Conservation (phyloP, 1,140 invertebrate genomes). For the Stenopsyche tienmushanensis region DNA sequence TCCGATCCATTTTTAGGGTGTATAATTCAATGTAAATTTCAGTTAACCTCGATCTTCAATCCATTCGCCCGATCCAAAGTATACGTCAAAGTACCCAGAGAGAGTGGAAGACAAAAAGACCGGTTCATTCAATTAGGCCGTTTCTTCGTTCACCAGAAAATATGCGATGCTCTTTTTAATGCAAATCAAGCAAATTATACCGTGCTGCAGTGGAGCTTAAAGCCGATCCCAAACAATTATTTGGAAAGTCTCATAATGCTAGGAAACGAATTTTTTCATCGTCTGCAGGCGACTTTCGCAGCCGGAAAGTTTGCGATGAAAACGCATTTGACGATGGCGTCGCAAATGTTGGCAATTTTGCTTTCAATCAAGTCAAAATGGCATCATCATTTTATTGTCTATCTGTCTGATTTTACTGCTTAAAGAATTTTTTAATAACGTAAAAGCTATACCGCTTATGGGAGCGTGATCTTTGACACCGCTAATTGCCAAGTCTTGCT, state of each 20-base stretch:
- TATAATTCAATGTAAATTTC: conserved; percentile 7
- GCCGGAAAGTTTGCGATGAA: too few species aligned
- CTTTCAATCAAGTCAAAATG: too few species aligned
- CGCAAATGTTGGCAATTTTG: too few species aligned
- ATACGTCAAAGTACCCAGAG: background rate
- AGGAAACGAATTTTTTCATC: too few species aligned
- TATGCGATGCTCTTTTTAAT: conserved; percentile 7
- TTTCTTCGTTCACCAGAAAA: background rate
- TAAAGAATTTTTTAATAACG: too few species aligned
- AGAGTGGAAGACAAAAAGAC: conserved; percentile 15
- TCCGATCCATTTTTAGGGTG: background rate
- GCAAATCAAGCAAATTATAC: conserved; percentile 18
- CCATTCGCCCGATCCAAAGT: background rate
- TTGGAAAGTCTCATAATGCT: conserved; percentile 17
- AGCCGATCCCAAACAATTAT: conserved; percentile 14
- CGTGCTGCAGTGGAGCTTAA: background rate
- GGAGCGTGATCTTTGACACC: too few species aligned
- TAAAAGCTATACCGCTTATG: too few species aligned
- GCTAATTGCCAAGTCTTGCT: too few species aligned
- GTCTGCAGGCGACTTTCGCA: too few species aligned
- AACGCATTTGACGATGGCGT: too few species aligned
- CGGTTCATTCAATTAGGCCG: conserved; percentile 19
- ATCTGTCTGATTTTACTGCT: too few species aligned
- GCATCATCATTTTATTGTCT: too few species aligned
- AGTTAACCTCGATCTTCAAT: conserved; percentile 2